Conservation (phyloP, 1,140 invertebrate species). For the Rhopalosiphum padi region DNA sequence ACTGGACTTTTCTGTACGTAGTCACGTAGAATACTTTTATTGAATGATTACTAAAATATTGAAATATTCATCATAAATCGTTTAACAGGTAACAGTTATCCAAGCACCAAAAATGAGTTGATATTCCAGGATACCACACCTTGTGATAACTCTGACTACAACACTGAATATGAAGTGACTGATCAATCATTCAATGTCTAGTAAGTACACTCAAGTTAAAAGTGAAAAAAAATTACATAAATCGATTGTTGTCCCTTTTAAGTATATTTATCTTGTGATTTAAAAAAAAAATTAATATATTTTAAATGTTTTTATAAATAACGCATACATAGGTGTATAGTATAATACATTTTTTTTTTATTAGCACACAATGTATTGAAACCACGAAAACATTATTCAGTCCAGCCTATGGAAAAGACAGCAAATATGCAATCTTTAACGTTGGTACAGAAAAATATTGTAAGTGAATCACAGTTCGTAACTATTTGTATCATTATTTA, state of each 20-base stretch:
- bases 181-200: neutral
- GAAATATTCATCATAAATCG: neutral
- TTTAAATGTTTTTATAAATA: neutral
- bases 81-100: neutral
- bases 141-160: neutral
- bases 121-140: neutral
- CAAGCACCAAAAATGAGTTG: neutral
- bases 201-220: neutral
- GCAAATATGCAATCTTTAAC: too few species aligned
- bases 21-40: neutral
- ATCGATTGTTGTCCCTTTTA: too few species aligned
- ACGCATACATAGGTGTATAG: neutral
- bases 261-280: neutral
- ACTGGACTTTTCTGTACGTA: slow-evolving; percentile 21
- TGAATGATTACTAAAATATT: neutral
- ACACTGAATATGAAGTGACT: neutral
- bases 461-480: neutral
- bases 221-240: too few species aligned
- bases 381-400: rapidly evolving
- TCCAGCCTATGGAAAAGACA: neutral
- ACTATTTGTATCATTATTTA: neutral
- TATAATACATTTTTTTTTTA: neutral
- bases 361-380: neutral
- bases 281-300: neutral
- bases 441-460: neutral